Percentiles rank a stretch among this genome's conserved stretches.
phyloP scores from a whole-genome alignment of 2,113 vertebrate species.

The Gadus macrocephalus region DNA sequence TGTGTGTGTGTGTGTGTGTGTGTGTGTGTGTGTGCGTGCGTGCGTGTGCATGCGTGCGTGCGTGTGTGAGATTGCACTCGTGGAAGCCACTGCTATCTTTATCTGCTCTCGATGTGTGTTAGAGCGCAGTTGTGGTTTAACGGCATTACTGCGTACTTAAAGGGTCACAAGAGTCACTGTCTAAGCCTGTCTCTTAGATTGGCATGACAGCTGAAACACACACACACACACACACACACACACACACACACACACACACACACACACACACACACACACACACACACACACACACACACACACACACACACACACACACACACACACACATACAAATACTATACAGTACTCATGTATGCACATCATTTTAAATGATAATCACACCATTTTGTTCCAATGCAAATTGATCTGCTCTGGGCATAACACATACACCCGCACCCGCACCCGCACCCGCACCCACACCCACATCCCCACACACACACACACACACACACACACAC shows the following conservation, averaged over 20 bases:
- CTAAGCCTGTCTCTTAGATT: conserved; percentile 64
- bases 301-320: conserved; percentile 35
- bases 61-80: background rate
- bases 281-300: conserved; percentile 44
- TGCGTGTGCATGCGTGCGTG: conserved; percentile 8
- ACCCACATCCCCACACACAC: conserved; percentile 24
- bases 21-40: conserved; percentile 5
- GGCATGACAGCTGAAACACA: conserved; percentile 32
- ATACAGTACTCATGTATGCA: background rate
- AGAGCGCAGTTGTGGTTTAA: conserved; percentile 67
- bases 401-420: conserved; percentile 3
- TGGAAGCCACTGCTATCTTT: conserved; percentile 47
- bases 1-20: conserved; percentile 12
- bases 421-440: background rate
- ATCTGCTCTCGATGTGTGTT: conserved; percentile 47
- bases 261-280: conserved; percentile 6
- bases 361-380: background rate
- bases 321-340: conserved; percentile 28
- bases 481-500: conserved; percentile 14
- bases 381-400: conserved; percentile 7
- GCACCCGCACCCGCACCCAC: conserved; percentile 6
- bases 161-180: conserved; percentile 49
- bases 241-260: background rate
- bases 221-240: conserved; percentile 12
- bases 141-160: conserved; percentile 65